Evolutionary conservation across 53 echinoderm and acorn worm genomes (phyloP), one percentile per base, ranked within the genome.

Genomic region (Apostichopus leukothele): DNA sequence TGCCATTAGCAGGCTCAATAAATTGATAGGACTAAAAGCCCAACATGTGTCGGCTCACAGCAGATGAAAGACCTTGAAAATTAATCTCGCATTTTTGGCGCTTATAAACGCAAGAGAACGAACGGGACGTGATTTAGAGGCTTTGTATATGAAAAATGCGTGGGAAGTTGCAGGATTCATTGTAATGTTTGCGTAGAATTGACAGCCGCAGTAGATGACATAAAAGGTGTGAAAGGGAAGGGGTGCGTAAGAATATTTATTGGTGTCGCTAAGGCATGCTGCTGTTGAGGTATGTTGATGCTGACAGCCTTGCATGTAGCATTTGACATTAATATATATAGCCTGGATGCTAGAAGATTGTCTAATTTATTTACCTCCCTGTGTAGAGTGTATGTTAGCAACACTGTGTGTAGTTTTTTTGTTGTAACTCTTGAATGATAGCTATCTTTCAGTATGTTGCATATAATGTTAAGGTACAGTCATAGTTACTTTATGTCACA

Each of bases 1-100:
- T 18, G 55, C 81, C 60, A 81, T 81, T 81, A 81, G 81, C 60
- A 25, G 55, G 60, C 81, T 81, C 81, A 81, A 81, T 81, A 81
- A 81, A 81, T 54, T 81, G 81, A 81, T 54, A 55, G 81, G 81
- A n/a, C 81, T 81, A 81, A 81, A 81, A 81, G 81, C 81, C 81
- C 81, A 81, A 57, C 81, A 81, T 54, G 55, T 81, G 81, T 81
- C 81, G 81, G 81, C 81, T 81, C 23, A 81, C 81, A 55, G 81
- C 55, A 81, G 81, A 81, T 81, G 25, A 81, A 81, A 81, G 81
- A 81, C 81, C 81, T 81, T 81, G 81, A 55, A 81, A 81, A 81
- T 81, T 81, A 81, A 81, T 81, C 81, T 81, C 7, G 23, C 81
- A 81, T 53, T 81, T 81, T 55, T 54, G 81, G 53, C 60, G 55